Conservation (phyloP, 2,888 invertebrate species). For the Helobdella robusta region DNA sequence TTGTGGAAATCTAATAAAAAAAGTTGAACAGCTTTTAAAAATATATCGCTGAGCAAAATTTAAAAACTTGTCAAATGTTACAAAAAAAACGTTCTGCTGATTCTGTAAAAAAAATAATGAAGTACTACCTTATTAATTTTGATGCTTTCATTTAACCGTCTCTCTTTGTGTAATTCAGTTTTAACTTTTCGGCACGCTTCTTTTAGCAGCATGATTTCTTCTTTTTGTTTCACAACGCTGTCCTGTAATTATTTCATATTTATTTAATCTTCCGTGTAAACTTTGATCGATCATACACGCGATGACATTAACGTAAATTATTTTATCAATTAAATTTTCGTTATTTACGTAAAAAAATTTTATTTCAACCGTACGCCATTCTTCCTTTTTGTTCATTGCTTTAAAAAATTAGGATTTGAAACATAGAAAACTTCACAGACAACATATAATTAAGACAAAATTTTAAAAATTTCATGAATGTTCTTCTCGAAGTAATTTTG, state of each 20-base stretch:
- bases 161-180: slow-evolving; percentile 13
- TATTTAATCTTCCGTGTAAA: neutral
- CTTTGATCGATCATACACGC: neutral
- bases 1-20: no score
- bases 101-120: no score
- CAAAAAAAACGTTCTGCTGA: neutral
- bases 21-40: neutral
- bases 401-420: no score
- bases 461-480: no score
- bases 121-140: slow-evolving; percentile 21
- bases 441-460: no score
- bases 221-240: neutral
- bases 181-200: slow-evolving; percentile 12
- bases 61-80: neutral
- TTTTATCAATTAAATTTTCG: no score
- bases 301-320: neutral
- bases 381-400: slow-evolving; percentile 7
- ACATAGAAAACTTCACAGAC: no score
- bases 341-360: no score
- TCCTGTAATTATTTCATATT: neutral
- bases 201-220: slow-evolving; percentile 8
- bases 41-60: neutral
- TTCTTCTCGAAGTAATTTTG: no score
- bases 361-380: neutral
- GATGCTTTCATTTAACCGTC: slow-evolving; percentile 20